Conservation (phyloP, 2,113 vertebrate genomes). For the Equus quagga region DNA sequence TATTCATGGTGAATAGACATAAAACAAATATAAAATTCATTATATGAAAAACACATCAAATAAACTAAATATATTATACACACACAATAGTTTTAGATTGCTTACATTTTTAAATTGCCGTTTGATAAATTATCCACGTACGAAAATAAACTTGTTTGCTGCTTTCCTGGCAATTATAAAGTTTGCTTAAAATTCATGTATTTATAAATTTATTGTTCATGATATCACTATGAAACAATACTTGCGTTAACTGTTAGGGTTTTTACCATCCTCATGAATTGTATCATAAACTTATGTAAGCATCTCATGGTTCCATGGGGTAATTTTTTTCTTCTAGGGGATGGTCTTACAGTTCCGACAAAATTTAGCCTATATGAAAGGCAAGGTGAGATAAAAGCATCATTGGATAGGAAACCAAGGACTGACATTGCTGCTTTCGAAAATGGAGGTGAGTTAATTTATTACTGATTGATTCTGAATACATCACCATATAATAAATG, state of each 20-base stretch:
- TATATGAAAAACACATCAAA: neutral
- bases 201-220: slow-evolving; percentile 22
- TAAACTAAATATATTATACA: neutral
- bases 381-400: slow-evolving; percentile 64
- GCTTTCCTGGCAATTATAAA: neutral
- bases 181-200: neutral
- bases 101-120: neutral
- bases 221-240: neutral
- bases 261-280: neutral
- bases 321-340: slow-evolving; percentile 70
- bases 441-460: slow-evolving; percentile 83
- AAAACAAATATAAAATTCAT: slow-evolving; percentile 31
- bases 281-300: neutral
- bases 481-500: neutral
- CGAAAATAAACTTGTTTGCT: neutral
- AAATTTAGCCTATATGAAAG: slow-evolving; percentile 78
- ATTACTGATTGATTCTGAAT: neutral
- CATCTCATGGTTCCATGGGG: neutral
- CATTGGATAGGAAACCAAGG: slow-evolving; percentile 72
- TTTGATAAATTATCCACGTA: slow-evolving; percentile 7
- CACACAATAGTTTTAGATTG: neutral
- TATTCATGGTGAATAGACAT: neutral
- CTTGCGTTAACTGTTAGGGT: neutral
- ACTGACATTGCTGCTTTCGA: slow-evolving; percentile 77
- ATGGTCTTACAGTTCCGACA: slow-evolving; percentile 75